Base-by-base conservation (phyloP, 1,140 invertebrate genomes). In the Propsilocerus akamusi region DNA sequence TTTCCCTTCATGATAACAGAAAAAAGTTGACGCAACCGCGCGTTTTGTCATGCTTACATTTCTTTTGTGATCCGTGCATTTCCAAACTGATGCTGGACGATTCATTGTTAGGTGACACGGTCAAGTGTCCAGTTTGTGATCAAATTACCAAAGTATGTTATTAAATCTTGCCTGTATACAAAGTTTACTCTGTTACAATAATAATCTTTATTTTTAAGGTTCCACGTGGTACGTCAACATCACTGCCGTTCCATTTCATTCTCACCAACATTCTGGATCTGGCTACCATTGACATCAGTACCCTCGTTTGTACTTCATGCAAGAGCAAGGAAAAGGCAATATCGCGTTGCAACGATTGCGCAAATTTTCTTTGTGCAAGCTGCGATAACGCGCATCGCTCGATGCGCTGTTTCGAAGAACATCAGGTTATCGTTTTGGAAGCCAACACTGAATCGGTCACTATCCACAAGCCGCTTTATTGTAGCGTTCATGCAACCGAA, bases 381-480 rank as follows among this genome's bases (percentile, higher is more conserved):
- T 97, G 92, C 68, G 87, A 93, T 54, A 87, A 84, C 24, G 92
- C 91, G 46, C 92, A 97, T 67, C 82, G 90, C 63, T 85, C 82
- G 56, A 95, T 96, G 90, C 74, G 87, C 46, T 92, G 89, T 67
- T 94, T 94, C 65, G 89, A 94, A 66, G 88, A 85, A 57, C 91
- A 95, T 57, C 74, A 86, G 61, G 87, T 92, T 14, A 76, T 92
- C 34, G 78, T 80, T 20, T 86, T 93, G 63, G 87, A 93, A 59
- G 84, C 90, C 52, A 80, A 78, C 23, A 77, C 80, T 55, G 80
- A 87, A 59, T 71, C 72, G 24, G 58, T 72, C 49, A 77, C 78
- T 23, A 81, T 89, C 53, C 86, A 89, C 55, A 88, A 87, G 61
- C 84, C 85, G 11, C 75, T 91, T 34, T 79, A 80, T 61, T 91